Percentiles rank a stretch among this genome's conserved stretches.
These are phyloP conservation scores for Zootermopsis nevadensis DNA, from an alignment of 2,888 invertebrate genomes.

Conservation along the genomic window DNA sequence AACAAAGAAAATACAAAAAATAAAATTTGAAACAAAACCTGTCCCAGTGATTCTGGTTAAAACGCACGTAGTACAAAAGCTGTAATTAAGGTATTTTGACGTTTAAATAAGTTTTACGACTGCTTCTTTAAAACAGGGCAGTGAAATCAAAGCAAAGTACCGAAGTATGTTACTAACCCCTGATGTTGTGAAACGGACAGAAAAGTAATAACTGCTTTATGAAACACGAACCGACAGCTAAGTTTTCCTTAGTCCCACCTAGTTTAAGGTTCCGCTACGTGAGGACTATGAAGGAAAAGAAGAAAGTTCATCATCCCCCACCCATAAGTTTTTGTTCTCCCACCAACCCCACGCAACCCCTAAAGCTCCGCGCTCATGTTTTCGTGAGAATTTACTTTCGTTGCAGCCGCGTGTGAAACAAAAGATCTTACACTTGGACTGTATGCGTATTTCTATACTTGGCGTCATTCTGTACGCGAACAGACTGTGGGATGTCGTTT, in stretches of 20 bases:
- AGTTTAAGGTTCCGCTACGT: conserved; percentile 13
- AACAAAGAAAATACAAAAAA: too few relatives aligned
- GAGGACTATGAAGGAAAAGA: neutral
- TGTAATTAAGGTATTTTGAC: too few relatives aligned
- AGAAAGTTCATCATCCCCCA: neutral
- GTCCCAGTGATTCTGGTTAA: too few relatives aligned
- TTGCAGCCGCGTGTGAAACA: neutral
- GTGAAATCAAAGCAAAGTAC: neutral
- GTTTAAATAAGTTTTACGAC: too few relatives aligned
- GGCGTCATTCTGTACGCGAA: neutral
- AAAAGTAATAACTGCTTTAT: conserved; percentile 1
- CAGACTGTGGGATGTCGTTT: neutral
- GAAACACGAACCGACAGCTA: neutral
- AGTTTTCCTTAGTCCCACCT: neutral
- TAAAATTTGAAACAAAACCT: too few relatives aligned
- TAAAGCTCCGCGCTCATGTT: neutral
- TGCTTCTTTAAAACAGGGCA: neutral
- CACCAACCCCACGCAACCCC: neutral
- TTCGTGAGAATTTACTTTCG: conserved; percentile 12
- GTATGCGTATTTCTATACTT: neutral
- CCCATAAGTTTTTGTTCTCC: neutral
- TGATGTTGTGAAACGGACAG: neutral
- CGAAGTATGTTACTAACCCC: neutral
- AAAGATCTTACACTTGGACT: neutral
- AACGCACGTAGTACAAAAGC: too few relatives aligned